phyloP scores from a whole-genome alignment of 2,888 invertebrate species.

The Chrysomela aeneicollis region DNA sequence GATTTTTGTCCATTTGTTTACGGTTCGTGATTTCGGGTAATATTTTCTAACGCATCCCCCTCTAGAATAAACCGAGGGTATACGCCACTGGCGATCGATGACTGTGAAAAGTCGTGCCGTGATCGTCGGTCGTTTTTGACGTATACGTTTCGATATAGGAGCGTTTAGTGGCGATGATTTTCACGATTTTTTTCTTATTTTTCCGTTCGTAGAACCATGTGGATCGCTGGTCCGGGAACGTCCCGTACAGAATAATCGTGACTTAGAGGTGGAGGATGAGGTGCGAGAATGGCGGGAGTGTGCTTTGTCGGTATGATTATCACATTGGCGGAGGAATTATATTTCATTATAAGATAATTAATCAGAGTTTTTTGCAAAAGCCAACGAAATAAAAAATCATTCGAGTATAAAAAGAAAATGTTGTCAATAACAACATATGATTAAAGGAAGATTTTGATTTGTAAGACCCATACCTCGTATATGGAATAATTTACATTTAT shows the following conservation, averaged over 20 bases:
- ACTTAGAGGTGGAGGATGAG: background rate
- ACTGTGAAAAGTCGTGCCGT: slow-evolving; percentile 39
- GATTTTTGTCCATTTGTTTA: too few relatives aligned
- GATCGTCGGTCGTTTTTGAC: slow-evolving; percentile 37
- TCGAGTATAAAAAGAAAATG: too few relatives aligned
- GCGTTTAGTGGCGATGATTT: slow-evolving; percentile 33
- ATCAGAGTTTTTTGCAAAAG: too few relatives aligned
- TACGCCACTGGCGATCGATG: background rate
- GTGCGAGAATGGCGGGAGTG: background rate
- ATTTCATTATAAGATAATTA: background rate
- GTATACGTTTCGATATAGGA: slow-evolving; percentile 32
- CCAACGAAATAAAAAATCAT: too few relatives aligned
- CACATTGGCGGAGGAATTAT: background rate
- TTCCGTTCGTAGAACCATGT: background rate
- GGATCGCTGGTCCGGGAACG: background rate
- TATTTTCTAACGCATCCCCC: too few relatives aligned
- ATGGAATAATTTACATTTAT: too few relatives aligned
- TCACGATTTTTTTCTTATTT: background rate
- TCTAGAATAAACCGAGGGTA: background rate
- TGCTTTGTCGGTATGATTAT: background rate
- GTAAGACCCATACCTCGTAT: too few relatives aligned
- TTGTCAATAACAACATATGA: too few relatives aligned
- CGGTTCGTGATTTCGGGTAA: too few relatives aligned
- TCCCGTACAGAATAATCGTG: background rate
- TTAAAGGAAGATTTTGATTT: too few relatives aligned